Base-by-base conservation (phyloP, 2,797 vertebrate genomes). In the Danio tinwini region DNA sequence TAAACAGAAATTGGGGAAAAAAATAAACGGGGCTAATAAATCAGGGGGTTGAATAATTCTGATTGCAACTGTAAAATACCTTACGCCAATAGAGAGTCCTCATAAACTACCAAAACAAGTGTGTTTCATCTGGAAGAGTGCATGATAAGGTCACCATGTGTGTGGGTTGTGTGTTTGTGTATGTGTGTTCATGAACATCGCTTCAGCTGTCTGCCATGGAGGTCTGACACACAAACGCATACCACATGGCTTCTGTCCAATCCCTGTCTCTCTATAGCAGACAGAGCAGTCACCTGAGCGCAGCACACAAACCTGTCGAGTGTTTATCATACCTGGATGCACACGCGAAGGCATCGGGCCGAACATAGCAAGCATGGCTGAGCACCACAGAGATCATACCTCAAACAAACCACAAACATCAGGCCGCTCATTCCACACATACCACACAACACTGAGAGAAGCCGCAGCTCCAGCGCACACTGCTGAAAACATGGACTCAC, bases 401-500 rank as follows among this genome's bases (percentile, higher is more conserved):
- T 75, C 81, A 58, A 62, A 55, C 39, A 78, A 83, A 88, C 86
- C 89, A 81, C 88, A 88, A 84, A 79, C 84, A 90, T 81, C 85
- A 82, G 83, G 84, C 85, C 83, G 81, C 76, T 73, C 88, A 89
- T 89, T 88, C 86, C 88, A 89, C 84, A 71, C 87, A 90, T 89
- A 85, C 87, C 88, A 85, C 77, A 68, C 53, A 44, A 52, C 37
- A n/a, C 44, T 19, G 67, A 50, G 49, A 76, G 72, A 55, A 12
- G 55, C 52, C 52, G 37, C 16, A 37, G 21, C 29, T 29, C 29
- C 29, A n/a, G n/a, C n/a, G n/a, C n/a, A 29, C 29, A 29, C 29
- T 29, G 29, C 29, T 29, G 29, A 29, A 29, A 1, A 29, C 29
- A 29, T 29, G 29, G 29, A 3, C 29, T 29, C 29, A 29, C 29